Evolutionary conservation across 2,888 invertebrate species (phyloP).

Genomic region (Hecatera dysodea): DNA sequence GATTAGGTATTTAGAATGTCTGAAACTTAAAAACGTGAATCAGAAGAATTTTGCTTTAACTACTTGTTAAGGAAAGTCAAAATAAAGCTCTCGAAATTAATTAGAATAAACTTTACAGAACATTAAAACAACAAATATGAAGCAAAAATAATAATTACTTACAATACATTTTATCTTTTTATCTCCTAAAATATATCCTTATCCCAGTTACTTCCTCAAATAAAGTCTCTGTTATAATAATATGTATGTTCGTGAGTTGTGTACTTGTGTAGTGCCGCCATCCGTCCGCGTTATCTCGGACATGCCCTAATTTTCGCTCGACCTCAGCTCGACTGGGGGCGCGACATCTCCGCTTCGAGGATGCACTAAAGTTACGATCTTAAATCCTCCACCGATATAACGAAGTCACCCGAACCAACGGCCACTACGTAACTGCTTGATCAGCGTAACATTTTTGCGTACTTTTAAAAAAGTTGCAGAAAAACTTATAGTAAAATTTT

Average conservation of each 20-base stretch:
- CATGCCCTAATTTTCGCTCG: slow-evolving; percentile 71
- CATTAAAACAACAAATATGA: neutral
- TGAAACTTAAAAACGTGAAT: neutral
- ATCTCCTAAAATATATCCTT: slow-evolving; percentile 21
- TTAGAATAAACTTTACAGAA: neutral
- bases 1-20: neutral
- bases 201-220: slow-evolving; percentile 42
- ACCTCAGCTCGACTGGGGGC: slow-evolving; percentile 60
- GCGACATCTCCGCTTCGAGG: slow-evolving; percentile 55
- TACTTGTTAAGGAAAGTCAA: neutral
- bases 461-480: slow-evolving; percentile 41
- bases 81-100: neutral
- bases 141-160: slow-evolving; percentile 23
- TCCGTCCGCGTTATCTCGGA: slow-evolving; percentile 69
- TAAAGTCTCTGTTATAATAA: slow-evolving; percentile 17
- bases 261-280: slow-evolving; percentile 57
- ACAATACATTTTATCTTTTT: slow-evolving; percentile 22
- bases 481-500: slow-evolving; percentile 43
- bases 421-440: slow-evolving; percentile 25
- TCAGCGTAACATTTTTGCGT: slow-evolving; percentile 34
- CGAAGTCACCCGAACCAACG: slow-evolving; percentile 38
- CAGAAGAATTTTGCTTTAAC: neutral
- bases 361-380: slow-evolving; percentile 64
- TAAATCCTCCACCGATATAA: slow-evolving; percentile 57
- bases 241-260: slow-evolving; percentile 44